phyloP scores from a whole-genome alignment of 2,113 vertebrate species.

The Lepus americanus region DNA sequence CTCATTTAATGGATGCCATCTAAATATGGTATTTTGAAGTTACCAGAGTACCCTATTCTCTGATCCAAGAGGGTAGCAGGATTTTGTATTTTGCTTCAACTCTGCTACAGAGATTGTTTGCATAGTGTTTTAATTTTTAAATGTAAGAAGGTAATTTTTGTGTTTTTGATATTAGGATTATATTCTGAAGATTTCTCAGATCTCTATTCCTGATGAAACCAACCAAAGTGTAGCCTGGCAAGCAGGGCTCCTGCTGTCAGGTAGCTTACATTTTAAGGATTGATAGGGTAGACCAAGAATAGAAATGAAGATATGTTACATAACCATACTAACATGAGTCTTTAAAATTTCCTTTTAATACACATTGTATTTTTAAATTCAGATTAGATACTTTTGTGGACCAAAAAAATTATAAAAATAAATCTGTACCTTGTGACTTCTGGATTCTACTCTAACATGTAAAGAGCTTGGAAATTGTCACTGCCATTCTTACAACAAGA shows the following conservation, averaged over 20 bases:
- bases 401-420: constrained; percentile 14
- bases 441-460: background rate
- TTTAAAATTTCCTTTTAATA: background rate
- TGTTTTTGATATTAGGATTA: background rate
- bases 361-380: background rate
- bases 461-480: background rate
- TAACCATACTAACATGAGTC: background rate
- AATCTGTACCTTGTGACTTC: background rate
- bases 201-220: constrained; percentile 10
- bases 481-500: background rate
- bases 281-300: background rate
- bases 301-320: background rate
- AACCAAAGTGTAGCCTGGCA: background rate
- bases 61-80: background rate
- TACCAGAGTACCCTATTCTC: constrained; percentile 10
- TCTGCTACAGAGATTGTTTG: background rate
- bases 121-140: constrained; percentile 34
- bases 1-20: constrained; percentile 40
- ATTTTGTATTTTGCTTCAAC: constrained; percentile 35
- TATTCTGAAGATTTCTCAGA: constrained; percentile 26
- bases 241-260: background rate
- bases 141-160: background rate
- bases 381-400: background rate
- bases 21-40: background rate
- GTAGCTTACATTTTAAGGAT: background rate